Base-by-base conservation (phyloP, 2,113 vertebrate genomes). In the Xenopus laevis region DNA sequence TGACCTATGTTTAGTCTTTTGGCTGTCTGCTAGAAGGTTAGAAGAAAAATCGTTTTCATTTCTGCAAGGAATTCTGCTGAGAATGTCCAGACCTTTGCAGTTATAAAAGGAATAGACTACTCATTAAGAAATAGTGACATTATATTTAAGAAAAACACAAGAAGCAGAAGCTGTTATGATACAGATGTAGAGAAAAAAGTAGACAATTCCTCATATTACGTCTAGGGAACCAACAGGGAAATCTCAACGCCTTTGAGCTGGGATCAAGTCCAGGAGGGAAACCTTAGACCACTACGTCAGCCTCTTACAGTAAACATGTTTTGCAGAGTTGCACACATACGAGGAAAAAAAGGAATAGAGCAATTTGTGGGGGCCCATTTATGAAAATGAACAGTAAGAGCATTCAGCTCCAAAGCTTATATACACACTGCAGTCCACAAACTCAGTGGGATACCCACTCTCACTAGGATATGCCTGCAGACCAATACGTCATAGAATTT, bases 301-400 rank as follows among this genome's bases (percentile, higher is more conserved):
- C 86, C 82, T 90, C 86, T 86, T 85, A 86, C 81, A 87, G 91
- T 94, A 95, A 96, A 96, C 93, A 95, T 93, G 91, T 95, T 95
- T 94, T 94, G 90, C 89, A 91, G 89, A 86, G 86, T 87, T 84
- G 83, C 78, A 83, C 65, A 79, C 79, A 84, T 80, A 75, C 75
- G 81, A 47, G 77, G 64, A 83, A 84, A 15, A 15, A 17, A 66
- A 78, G 45, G 16, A 86, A 79, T 81, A 2, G 79, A 83, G 83
- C 13, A 33, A 68, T 85, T 82, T 86, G 78, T 78, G 81, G 77
- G 82, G 80, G 79, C 73, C 76, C 52, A 40, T 40, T 80, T 84
- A 79, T 78, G 72, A 83, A 77, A 75, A 79, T 66, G 79, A 0
- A 33, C 23, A 77, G 78, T 79, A 71, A 79, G 78, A 82, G 10